Base-by-base conservation (phyloP, 2,888 invertebrate genomes). In the Caenorhabditis sp. region DNA sequence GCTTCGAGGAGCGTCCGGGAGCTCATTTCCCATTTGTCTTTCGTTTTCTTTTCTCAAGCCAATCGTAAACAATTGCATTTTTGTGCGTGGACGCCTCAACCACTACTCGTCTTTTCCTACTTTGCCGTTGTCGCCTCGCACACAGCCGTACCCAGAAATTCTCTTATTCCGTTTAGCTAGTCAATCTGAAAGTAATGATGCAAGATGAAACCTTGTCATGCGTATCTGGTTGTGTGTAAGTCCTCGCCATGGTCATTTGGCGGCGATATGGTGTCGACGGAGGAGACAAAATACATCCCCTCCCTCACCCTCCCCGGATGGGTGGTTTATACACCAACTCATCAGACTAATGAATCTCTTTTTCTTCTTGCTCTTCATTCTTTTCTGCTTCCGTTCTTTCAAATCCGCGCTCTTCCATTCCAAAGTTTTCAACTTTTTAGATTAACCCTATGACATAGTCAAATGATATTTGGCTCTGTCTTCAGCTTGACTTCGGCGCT, bases 391-490 rank as follows among this genome's bases (percentile, higher is more conserved):
- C 31, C 49, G 44, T 44, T 64, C n/a, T 72, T 10, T 24, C 31
- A 4, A 24, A 35, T 75, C 44, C 24, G 16, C 49, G 38, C 41
- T 70, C 22, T 41, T 24, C 24, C 5, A 38, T 16, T 26, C 19
- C 28, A 26, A 58, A 54, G 14, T 47, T 49, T 28, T 35, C 1
- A 31, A 31, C n/a, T 19, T 82, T 82, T 38, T 82, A 82, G 82
- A 79, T 31, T 72, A 72, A 58, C 69, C 74, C 16, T 70, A 82
- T 83, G 83, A 75, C 83, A 80, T 76, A 82, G 64, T 82, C 72
- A 66, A 83, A 91, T 91, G 91, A 89, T 91, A 72, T 91, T 91
- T 84, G 91, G 91, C 58, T 88, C 90, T 51, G 88, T 91, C 69
- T 86, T 91, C 84, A 90, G 87, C 80, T 86, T 91, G 79, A 90